Evolutionary conservation across 1,140 invertebrate genomes (phyloP).

Genomic region (Thalassaphorura encarpata): DNA sequence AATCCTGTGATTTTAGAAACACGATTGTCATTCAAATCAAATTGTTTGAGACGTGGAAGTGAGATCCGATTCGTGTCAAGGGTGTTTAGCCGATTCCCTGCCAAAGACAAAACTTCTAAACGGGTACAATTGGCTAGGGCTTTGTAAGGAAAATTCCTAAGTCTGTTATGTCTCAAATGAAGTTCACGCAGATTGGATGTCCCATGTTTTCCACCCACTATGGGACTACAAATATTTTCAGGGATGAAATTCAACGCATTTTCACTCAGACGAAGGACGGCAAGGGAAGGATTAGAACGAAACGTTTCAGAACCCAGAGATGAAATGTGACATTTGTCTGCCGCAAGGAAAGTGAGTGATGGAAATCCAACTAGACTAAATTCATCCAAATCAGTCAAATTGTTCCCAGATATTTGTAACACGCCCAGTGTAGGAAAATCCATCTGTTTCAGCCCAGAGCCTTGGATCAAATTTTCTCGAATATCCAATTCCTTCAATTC

Average conservation of each 20-base stretch:
- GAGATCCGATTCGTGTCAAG: constrained; percentile 66
- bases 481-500: constrained; percentile 59
- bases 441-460: constrained; percentile 42
- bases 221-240: constrained; percentile 31
- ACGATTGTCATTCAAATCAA: constrained; percentile 63
- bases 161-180: constrained; percentile 57
- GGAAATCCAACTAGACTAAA: constrained; percentile 60
- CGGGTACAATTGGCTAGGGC: constrained; percentile 60
- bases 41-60: constrained; percentile 56
- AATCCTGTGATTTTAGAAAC: constrained; percentile 67
- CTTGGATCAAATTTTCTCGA: constrained; percentile 55
- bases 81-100: constrained; percentile 56
- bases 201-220: constrained; percentile 44
- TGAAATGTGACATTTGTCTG: constrained; percentile 57
- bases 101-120: constrained; percentile 52
- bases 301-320: constrained; percentile 56
- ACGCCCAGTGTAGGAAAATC: constrained; percentile 60
- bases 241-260: constrained; percentile 34
- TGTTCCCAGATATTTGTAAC: constrained; percentile 61
- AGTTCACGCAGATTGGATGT: constrained; percentile 55
- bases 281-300: constrained; percentile 35
- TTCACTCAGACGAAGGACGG: constrained; percentile 35
- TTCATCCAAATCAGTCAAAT: constrained; percentile 57
- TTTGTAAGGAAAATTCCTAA: constrained; percentile 62
- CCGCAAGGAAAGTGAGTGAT: constrained; percentile 55